These are phyloP conservation scores for Scaptomyza reducta DNA, from an alignment of 2,888 invertebrate genomes.

Conservation along the genomic window DNA sequence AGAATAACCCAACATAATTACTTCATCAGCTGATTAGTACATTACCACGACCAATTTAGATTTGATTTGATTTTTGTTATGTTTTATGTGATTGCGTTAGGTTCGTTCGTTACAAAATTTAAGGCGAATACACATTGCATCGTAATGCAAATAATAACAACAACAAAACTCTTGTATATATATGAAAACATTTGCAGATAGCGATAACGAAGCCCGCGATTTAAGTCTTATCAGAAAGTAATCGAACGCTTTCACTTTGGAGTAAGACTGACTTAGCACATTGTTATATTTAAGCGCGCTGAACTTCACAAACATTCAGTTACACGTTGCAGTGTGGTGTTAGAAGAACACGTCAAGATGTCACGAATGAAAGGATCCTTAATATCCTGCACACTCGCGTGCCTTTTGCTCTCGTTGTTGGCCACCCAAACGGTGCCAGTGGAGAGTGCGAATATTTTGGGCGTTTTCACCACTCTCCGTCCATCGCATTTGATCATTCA, in stretches of 20 bases:
- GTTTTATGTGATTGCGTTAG: conserved; percentile 18
- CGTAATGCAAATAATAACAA: not conserved
- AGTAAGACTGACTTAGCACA: conserved; percentile 1
- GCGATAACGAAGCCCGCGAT: conserved; percentile 16
- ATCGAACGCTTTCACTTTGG: conserved; percentile 35
- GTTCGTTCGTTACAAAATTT: conserved; percentile 17
- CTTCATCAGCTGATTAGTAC: conserved; percentile 29
- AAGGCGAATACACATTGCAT: conserved; percentile 1
- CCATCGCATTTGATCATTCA: conserved; percentile 82
- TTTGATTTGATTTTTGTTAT: not conserved
- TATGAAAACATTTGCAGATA: conserved; percentile 17
- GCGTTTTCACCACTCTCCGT: conserved; percentile 81
- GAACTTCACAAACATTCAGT: conserved; percentile 2
- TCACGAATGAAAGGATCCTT: conserved; percentile 1
- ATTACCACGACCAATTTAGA: conserved; percentile 8
- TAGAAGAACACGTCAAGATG: conserved; percentile 16
- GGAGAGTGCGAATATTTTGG: conserved; percentile 77
- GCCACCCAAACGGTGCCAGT: conserved; percentile 33
- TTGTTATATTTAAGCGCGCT: conserved; percentile 29
- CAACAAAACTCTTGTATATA: not conserved
- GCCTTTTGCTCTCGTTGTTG: conserved; percentile 50
- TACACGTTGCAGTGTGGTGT: not conserved
- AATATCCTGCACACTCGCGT: conserved; percentile 38
- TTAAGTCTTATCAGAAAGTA: conserved; percentile 38
- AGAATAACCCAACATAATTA: conserved; percentile 1